Base-by-base conservation (phyloP, 1,140 invertebrate genomes). In the Cydia fagiglandana region DNA sequence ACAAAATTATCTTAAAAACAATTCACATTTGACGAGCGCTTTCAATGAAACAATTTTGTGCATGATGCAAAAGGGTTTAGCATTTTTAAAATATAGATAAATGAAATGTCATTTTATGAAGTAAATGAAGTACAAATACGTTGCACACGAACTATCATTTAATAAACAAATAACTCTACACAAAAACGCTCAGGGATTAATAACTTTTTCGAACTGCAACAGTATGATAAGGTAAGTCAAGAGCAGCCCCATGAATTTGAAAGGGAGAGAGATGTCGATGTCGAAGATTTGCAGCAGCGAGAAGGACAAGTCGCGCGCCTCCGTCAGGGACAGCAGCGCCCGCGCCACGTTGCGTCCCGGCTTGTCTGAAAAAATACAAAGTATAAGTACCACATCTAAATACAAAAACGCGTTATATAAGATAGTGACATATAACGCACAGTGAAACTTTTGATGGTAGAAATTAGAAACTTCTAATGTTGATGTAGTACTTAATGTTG, bases 141-240 rank as follows among this genome's bases (percentile, higher is more conserved):
- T n/a, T 68, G 12, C 64, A 68, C 28, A 38, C 64, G 12, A 28
- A 64, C 34, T 38, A 68, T 38, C 2, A 30, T 68, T 68, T 38
- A 34, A 7, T 17, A 34, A 6, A 34, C 30, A 64, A 24, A 13
- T 64, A 30, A 68, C 15, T 38, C 28, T 38, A 47, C 45, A 47
- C 45, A 47, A 73, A 13, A 38, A 66, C 13, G 50, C 13, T 64
- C 4, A 41, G 5, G 81, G 83, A 68, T 86, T 81, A 7, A 87
- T 85, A 7, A 91, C 86, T 81, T 90, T 91, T 74, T 90, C 83
- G 56, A 91, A 90, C 73, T 91, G 90, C 41, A 91, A 70, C 47
- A 91, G 30, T 74, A 90, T 90, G 45, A 91, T 88, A 7, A 91
- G 83, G 68, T 91, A 91, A 0, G 90, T 90, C 34, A 86, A 78